These are phyloP conservation scores for Sparidentex hasta DNA, from an alignment of 2,797 vertebrate species.

Conservation along the genomic window DNA sequence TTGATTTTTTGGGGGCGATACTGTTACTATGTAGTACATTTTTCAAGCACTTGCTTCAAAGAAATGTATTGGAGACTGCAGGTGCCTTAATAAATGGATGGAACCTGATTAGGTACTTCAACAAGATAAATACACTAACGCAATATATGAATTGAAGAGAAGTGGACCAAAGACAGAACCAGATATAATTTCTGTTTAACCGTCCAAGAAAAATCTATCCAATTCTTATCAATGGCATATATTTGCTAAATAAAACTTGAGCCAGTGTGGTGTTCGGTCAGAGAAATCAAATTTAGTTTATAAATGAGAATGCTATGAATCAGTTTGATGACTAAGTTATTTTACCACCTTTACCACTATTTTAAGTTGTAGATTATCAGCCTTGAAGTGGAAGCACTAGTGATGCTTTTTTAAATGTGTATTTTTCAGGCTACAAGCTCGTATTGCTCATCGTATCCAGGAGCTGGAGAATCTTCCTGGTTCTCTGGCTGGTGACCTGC, in stretches of 20 bases:
- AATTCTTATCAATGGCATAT: too few relatives aligned
- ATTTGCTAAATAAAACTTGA: too few relatives aligned
- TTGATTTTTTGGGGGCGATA: too few relatives aligned
- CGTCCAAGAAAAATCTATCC: too few relatives aligned
- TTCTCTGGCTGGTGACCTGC: conserved; percentile 93
- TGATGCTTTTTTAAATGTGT: neutral
- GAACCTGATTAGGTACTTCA: neutral
- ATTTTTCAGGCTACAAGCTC: conserved; percentile 90
- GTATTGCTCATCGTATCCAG: conserved; percentile 96
- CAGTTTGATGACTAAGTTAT: too few relatives aligned
- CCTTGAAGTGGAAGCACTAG: neutral
- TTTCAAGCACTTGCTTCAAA: too few relatives aligned
- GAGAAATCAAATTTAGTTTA: too few relatives aligned
- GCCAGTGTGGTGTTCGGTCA: too few relatives aligned
- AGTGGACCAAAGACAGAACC: neutral
- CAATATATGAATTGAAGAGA: neutral
- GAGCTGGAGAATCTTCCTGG: conserved; percentile 97
- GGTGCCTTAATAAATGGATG: too few relatives aligned
- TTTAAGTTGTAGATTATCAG: neutral
- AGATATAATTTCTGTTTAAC: too few relatives aligned
- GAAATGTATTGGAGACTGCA: too few relatives aligned
- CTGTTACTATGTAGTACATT: too few relatives aligned
- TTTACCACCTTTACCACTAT: neutral
- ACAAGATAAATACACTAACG: neutral
- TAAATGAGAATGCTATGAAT: neutral